Evolutionary conservation across 2,113 vertebrate genomes (phyloP), one percentile per base, ranked within the genome.

Genomic region (Lipophrys pholis): DNA sequence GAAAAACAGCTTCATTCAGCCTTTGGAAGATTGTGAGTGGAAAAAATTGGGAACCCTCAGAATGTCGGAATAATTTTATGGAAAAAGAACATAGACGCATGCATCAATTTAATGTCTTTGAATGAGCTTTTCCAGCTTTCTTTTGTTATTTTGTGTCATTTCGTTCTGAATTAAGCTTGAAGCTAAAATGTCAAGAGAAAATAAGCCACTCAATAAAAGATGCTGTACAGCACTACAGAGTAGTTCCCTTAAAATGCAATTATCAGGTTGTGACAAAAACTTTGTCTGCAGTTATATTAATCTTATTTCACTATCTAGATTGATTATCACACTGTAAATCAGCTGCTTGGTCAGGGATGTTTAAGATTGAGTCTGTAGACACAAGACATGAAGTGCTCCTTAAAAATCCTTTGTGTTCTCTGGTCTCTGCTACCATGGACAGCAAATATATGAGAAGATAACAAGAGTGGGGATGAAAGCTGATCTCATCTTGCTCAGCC

Each of bases 81-180:
- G 30, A 9, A 62, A 73, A 74, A 59, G 15, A 74, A 71, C 51
- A 16, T 38, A 8, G 55, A 52, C n/a, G 21, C 50, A 45, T 71
- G 15, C 15, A 5, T 73, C 56, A 56, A 54, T 74, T 80, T 45
- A 61, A 76, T 59, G 15, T 63, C 43, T 40, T 41, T 9, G 11
- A 48, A 72, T 77, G 71, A 59, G 41, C 62, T 80, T 73, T 67
- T 70, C 16, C 21, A 54, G 60, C 70, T 59, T 54, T 62, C 51
- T 80, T 76, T 56, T 38, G n/a, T 70, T 85, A 52, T 82, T 82
- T 82, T 64, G 65, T 79, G 50, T 83, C 6, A 52, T 78, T 74
- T 84, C 58, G 43, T 65, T 8, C 21, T 5, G 16, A 8, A 6
- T 52, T 73, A 30, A 72, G 67, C 11, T 59, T 49, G 55, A 46